Evolutionary conservation across 2,113 vertebrate species (phyloP), one percentile per base, ranked within the genome.

Genomic region (Notothenia rossii): DNA sequence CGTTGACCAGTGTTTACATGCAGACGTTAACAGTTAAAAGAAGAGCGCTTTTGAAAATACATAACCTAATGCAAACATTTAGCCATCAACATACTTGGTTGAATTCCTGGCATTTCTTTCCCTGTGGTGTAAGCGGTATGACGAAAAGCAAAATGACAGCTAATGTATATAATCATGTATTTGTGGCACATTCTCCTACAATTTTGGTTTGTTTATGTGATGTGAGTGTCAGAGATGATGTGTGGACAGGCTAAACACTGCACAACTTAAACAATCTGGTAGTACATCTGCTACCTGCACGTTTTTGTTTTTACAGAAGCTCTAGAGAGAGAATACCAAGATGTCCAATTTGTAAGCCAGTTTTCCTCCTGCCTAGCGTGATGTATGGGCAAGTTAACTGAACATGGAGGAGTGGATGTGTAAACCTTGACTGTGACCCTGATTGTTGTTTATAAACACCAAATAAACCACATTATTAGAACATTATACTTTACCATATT

Each of bases 51-150:
- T 22, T 54, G 45, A 51, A 51, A 20, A 59, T 36, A 66, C 5
- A 15, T 74, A 65, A 79, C 33, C 50, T 61, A 59, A 58, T 29
- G 25, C 76, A 83, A 81, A 88, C 77, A 72, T 56, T 49, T 49
- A 66, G 3, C 79, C 48, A 46, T 90, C 48, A 81, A 86, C 75
- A 81, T 64, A 65, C 73, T 80, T 62, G 80, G 53, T 36, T 48
- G 69, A 88, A 91, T 94, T 91, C 89, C 69, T 84, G 25, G 25
- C 77, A 89, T 94, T 90, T 88, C 79, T 43, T 40, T 1, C 2
- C 50, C 70, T 49, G 22, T 18, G 59, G 63, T 72, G 33, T 73
- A 56, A 79, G 78, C 40, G 25, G 53, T 48, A 78, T 81, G 74
- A 87, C 10, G 72, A 80, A 77, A 62, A 66, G 40, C 54, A 68